Evolutionary conservation across 2,113 vertebrate species (phyloP).

Genomic region (Meles meles): DNA sequence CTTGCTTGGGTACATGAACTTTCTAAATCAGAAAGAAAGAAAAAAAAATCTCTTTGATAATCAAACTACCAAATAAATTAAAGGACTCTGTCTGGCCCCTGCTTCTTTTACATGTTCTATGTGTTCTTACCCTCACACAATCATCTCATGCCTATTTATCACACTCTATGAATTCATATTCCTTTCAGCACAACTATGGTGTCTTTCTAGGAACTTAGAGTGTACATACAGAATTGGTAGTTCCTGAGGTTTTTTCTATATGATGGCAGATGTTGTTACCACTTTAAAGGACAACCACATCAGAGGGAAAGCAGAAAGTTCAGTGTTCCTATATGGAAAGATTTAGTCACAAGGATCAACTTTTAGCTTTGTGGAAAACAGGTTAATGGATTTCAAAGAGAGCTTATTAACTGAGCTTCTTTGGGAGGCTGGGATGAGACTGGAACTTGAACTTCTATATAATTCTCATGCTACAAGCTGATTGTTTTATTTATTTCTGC

Average conservation of each 20-base stretch:
- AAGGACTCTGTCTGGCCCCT: not conserved
- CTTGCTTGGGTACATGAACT: not conserved
- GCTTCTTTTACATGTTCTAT: not conserved
- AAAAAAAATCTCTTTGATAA: not conserved
- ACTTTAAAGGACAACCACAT: not conserved
- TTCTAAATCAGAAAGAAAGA: not conserved
- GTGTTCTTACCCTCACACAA: not conserved
- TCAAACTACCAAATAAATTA: not conserved
- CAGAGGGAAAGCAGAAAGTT: not conserved
- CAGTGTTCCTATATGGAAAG: not conserved
- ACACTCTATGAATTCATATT: not conserved
- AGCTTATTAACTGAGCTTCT: not conserved
- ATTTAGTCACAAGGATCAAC: not conserved
- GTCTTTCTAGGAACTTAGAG: not conserved
- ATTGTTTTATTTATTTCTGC: not conserved
- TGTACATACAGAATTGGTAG: not conserved
- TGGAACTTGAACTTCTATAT: not conserved
- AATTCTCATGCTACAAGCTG: not conserved
- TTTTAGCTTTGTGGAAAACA: conserved; percentile 17
- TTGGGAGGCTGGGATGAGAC: not conserved
- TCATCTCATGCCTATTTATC: not conserved
- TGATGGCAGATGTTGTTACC: not conserved
- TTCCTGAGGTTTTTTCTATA: not conserved
- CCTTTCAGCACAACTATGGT: not conserved
- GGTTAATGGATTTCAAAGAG: not conserved